These are phyloP conservation scores for Dicyrtoma fusca DNA, from an alignment of 2,888 invertebrate species.

Conservation along the genomic window DNA sequence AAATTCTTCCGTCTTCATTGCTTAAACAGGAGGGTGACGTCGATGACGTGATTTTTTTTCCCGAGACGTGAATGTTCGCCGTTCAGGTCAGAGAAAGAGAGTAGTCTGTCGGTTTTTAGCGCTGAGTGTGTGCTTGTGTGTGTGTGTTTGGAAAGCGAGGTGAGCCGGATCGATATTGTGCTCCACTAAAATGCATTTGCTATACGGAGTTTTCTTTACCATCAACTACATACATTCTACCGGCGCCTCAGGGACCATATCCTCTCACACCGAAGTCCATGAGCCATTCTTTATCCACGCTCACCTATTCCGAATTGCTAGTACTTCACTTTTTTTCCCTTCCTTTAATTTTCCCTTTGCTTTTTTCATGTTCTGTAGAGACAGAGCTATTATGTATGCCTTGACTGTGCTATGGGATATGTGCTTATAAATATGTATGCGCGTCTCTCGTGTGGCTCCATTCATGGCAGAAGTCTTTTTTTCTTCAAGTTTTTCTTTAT, in stretches of 20 bases:
- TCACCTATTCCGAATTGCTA: conserved; percentile 28
- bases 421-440: too few relatives aligned
- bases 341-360: not conserved
- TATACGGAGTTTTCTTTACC: not conserved
- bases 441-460: too few relatives aligned
- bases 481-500: too few relatives aligned
- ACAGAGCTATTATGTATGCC: too few relatives aligned
- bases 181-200: not conserved
- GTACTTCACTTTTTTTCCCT: conserved; percentile 38
- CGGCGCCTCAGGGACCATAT: conserved; percentile 47
- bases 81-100: not conserved
- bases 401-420: too few relatives aligned
- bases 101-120: not conserved
- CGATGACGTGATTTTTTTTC: conserved; percentile 36
- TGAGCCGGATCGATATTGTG: conserved; percentile 6
- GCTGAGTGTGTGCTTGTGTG: not conserved
- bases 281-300: conserved; percentile 45
- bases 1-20: not conserved
- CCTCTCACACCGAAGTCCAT: conserved; percentile 45
- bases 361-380: not conserved
- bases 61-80: conserved; percentile 6
- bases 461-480: too few relatives aligned
- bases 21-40: conserved; percentile 15
- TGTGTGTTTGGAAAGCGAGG: not conserved
- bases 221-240: conserved; percentile 30